These are phyloP conservation scores for Ischnus inquisitorius DNA, from an alignment of 2,888 invertebrate species.

Conservation along the genomic window DNA sequence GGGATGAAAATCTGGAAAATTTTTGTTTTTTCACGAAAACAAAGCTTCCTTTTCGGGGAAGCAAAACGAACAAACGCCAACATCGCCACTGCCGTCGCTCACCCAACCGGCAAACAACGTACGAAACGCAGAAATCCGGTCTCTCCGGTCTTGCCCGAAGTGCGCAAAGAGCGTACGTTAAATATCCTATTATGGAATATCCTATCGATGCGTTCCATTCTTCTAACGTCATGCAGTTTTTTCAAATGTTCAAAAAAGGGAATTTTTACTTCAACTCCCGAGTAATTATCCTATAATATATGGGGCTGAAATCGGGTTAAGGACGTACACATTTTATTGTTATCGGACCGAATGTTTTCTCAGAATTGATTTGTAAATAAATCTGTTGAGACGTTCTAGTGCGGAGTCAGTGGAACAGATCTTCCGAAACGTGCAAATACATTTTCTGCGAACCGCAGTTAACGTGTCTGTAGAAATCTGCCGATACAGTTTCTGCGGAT, in stretches of 20 bases:
- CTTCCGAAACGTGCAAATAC: conserved; percentile 17
- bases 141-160: too few species aligned
- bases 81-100: too few species aligned
- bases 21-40: too few species aligned
- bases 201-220: conserved; percentile 17
- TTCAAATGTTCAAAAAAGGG: conserved; percentile 14
- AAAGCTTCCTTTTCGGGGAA: too few species aligned
- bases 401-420: conserved; percentile 12
- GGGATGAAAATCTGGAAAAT: too few species aligned
- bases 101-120: too few species aligned
- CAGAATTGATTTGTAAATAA: conserved; percentile 17
- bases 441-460: conserved; percentile 5
- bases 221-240: conserved; percentile 11
- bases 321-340: conserved; percentile 11
- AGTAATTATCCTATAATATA: conserved; percentile 15
- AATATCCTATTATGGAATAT: too few species aligned
- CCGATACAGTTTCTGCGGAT: too few species aligned
- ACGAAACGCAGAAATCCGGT: too few species aligned
- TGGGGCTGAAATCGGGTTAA: conserved; percentile 14
- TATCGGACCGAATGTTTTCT: conserved; percentile 12
- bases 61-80: too few species aligned
- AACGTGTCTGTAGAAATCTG: conserved; percentile 9
- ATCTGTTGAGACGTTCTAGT: conserved; percentile 14
- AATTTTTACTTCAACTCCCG: too few species aligned
- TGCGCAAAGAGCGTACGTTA: too few species aligned